Evolutionary conservation across 1,140 invertebrate species (phyloP).

Genomic region (Mylabris phalerata): DNA sequence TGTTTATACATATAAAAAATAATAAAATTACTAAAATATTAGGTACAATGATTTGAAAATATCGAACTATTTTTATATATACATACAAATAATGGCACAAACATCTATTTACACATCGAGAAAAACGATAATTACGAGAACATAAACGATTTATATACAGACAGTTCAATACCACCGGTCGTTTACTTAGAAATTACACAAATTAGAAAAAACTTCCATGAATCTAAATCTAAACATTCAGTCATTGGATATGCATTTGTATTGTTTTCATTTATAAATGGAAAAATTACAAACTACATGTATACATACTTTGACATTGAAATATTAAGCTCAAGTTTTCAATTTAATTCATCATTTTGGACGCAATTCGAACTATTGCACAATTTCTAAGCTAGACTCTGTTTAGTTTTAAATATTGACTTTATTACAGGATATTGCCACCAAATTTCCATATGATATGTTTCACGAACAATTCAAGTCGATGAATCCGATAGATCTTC

Average conservation of each 20-base stretch:
- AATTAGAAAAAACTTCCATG: too few relatives aligned
- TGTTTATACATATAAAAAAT: neutral
- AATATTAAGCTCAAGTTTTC: constrained; percentile 8
- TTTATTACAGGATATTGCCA: constrained; percentile 1
- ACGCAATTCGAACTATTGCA: constrained; percentile 22
- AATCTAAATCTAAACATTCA: constrained; percentile 5
- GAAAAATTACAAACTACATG: constrained; percentile 1
- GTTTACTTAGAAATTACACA: too few relatives aligned
- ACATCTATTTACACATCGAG: too few relatives aligned
- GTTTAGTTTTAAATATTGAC: neutral
- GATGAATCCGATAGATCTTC: constrained; percentile 69
- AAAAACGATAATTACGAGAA: too few relatives aligned
- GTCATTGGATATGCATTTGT: constrained; percentile 9
- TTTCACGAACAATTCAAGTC: constrained; percentile 11
- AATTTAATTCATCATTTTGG: constrained; percentile 2
- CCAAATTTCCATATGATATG: constrained; percentile 14
- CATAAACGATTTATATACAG: too few relatives aligned
- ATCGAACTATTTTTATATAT: neutral
- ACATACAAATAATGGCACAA: too few relatives aligned
- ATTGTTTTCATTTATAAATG: neutral
- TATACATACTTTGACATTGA: constrained; percentile 8
- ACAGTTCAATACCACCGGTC: too few relatives aligned
- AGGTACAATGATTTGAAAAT: neutral
- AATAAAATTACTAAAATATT: neutral
- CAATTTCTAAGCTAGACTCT: constrained; percentile 8